Evolutionary conservation across 2,113 vertebrate genomes (phyloP), one percentile per base, ranked within the genome.

Genomic region (Eurypyga helias): DNA sequence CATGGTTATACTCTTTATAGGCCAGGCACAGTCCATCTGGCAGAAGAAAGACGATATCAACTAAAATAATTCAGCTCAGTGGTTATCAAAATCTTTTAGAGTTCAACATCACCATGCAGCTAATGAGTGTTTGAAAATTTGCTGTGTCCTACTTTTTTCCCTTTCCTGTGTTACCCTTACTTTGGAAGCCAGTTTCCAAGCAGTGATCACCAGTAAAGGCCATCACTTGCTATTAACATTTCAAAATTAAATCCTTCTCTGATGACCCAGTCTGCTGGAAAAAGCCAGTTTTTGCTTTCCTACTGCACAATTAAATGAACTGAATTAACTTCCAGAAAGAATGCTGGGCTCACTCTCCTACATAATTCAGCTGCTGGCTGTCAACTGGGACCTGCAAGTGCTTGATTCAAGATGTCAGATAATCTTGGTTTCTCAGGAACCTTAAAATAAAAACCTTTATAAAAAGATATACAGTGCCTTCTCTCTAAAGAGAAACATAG

Each of bases 181-280:
- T 78, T 52, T 61, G 29, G 43, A 88, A 93, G 62, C n/a, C 55
- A 48, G 72, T 89, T 96, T 91, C 77, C 72, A 79, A 76, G 52
- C 78, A 91, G 46, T 36, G 72, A 45, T 87, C 58, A 72, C 58
- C 29, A 79, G 69, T 45, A 72, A 92, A 65, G 36, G 20, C 52
- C 52, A 82, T 71, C 61, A 70, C 48, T 90, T 93, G 34, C 49
- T 91, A 48, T 73, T 90, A 85, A 8, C 43, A 60, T 89, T 84
- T 73, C 90, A 72, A 87, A 92, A 86, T 84, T 28, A 92, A 95
- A 87, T 76, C 66, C 29, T 90, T 81, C 73, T 81, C 69, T 82
- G 83, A 83, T 20, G 9, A 79, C 18, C 60, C 66, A 96, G 76
- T 61, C 11, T 6, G 14, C 52, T 84, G 78, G 54, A 75, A 96